A percentile compares a stretch with the other conserved stretches of the same genome.
Conservation (phyloP, 1,140 invertebrate genomes). For the Adoxophyes honmai region DNA sequence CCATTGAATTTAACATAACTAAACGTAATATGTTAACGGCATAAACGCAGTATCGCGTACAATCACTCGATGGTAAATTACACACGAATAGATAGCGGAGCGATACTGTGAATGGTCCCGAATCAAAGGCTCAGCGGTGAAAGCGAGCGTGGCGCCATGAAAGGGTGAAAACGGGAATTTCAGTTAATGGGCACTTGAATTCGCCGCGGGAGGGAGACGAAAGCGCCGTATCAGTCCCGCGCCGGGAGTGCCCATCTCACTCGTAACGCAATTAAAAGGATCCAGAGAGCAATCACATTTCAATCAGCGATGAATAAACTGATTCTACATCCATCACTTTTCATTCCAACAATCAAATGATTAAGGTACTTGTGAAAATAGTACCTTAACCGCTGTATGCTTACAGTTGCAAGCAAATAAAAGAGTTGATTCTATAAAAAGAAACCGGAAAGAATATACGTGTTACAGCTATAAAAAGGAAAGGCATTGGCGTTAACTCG, state of each 20-base stretch:
- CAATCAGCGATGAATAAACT: too few species aligned
- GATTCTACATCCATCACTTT: too few species aligned
- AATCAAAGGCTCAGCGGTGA: neutral
- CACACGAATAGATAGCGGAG: neutral
- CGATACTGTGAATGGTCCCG: conserved; percentile 11
- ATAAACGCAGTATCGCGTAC: neutral
- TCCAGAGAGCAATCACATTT: too few species aligned
- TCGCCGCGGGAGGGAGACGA: neutral
- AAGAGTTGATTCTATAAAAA: too few species aligned
- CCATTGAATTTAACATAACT: neutral
- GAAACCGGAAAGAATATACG: neutral
- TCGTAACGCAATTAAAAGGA: too few species aligned
- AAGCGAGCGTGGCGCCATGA: neutral
- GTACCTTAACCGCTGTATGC: too few species aligned
- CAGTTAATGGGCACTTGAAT: neutral
- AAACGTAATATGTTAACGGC: too few species aligned
- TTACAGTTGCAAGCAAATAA: too few species aligned
- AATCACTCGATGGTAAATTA: neutral
- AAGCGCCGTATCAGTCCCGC: too few species aligned
- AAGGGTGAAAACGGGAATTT: conserved; percentile 2
- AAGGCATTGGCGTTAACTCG: neutral
- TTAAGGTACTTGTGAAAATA: too few species aligned
- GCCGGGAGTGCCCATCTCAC: too few species aligned
- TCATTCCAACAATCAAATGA: too few species aligned
- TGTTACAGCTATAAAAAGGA: neutral